Percentiles rank a stretch among this genome's conserved stretches.
These are phyloP conservation scores for Tachuris rubrigastra DNA, from an alignment of 2,113 vertebrate genomes.

Conservation along the genomic window DNA sequence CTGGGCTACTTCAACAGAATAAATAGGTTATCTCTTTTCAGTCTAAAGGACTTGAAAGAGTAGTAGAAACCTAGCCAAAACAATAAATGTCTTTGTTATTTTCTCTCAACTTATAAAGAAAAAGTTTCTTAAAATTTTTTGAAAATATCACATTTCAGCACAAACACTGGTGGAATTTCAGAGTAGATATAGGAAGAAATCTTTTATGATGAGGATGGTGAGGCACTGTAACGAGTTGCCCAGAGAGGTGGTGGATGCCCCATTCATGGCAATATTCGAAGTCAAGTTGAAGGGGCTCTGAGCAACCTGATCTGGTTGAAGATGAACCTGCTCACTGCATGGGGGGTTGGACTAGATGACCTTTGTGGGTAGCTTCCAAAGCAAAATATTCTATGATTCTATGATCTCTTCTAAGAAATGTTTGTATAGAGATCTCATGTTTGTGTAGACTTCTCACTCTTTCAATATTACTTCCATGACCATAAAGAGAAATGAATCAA, in stretches of 20 bases:
- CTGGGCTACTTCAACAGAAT: neutral
- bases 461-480: neutral
- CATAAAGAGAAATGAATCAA: neutral
- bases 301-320: neutral
- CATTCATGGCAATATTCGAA: neutral
- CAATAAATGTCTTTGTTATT: neutral
- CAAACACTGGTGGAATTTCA: neutral
- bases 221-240: neutral
- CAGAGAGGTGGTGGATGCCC: neutral
- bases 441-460: neutral
- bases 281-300: neutral
- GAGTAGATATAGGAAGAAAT: neutral
- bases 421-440: neutral
- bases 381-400: neutral
- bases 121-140: neutral
- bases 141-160: neutral
- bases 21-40: neutral
- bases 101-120: neutral
- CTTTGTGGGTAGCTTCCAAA: neutral
- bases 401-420: neutral
- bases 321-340: neutral
- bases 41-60: neutral
- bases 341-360: rapidly evolving
- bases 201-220: neutral
- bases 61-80: neutral